These are phyloP conservation scores for Labeo catla DNA, from an alignment of 2,113 vertebrate genomes.

Conservation along the genomic window DNA sequence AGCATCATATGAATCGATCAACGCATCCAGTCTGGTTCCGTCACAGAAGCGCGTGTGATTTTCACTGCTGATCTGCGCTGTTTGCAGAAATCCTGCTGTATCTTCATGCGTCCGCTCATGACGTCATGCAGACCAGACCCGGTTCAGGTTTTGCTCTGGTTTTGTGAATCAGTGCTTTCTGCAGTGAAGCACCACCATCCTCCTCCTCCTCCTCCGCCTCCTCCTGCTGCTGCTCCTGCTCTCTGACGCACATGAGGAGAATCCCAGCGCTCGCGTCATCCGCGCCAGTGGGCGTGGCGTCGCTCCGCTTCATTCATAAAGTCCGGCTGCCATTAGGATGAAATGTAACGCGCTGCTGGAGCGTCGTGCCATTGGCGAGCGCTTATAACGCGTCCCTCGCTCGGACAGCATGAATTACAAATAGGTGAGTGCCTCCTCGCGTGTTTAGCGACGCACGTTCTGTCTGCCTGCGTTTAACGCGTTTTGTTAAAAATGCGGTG, in stretches of 20 bases:
- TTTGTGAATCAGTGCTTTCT: neutral
- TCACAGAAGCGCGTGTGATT: no score
- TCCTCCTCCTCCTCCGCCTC: neutral
- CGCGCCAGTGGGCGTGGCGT: constrained; percentile 76
- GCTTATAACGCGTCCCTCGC: constrained; percentile 9
- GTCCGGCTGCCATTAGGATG: constrained; percentile 70
- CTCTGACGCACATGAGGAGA: constrained; percentile 45
- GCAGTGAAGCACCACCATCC: neutral
- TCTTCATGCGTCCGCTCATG: no score
- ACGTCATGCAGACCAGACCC: no score
- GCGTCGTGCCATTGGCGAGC: constrained; percentile 55
- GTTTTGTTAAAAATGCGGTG: neutral
- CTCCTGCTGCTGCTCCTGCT: neutral
- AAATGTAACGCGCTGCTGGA: constrained; percentile 73
- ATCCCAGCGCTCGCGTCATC: constrained; percentile 47
- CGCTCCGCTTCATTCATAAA: constrained; percentile 82
- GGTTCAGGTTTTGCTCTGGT: no score
- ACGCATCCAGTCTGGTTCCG: no score
- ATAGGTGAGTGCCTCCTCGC: constrained; percentile 68
- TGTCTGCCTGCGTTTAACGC: neutral
- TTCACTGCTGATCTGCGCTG: no score
- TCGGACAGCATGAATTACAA: constrained; percentile 64
- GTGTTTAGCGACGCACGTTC: neutral
- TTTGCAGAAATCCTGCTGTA: no score
- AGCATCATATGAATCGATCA: no score